Base-by-base conservation (phyloP, 2,113 vertebrate genomes). In the Merops nubicus region DNA sequence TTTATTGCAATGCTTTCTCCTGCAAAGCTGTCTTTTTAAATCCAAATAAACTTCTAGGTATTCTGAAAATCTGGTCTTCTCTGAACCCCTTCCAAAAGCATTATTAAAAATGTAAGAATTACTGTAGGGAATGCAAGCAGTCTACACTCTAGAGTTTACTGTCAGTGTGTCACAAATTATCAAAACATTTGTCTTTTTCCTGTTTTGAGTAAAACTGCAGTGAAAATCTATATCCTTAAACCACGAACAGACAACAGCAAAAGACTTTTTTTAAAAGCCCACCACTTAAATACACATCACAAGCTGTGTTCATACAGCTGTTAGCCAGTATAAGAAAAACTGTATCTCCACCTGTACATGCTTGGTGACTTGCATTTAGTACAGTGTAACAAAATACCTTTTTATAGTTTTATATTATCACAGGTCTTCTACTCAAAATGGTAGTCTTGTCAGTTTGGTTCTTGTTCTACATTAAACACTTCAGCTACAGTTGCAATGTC, bases 401-500 rank as follows among this genome's bases (percentile, higher is more conserved):
- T n/a, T n/a, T n/a, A n/a, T n/a, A n/a, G n/a, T n/a, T n/a, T n/a
- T n/a, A n/a, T n/a, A n/a, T n/a, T n/a, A n/a, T n/a, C n/a, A n/a
- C n/a, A n/a, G n/a, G n/a, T n/a, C n/a, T n/a, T n/a, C n/a, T n/a
- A n/a, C n/a, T n/a, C n/a, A n/a, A n/a, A n/a, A n/a, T 5, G 1
- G 11, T 9, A 31, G 4, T 36, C 89, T 62, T 68, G 48, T 53
- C 48, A 88, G 48, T 65, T 89, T 2, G 3, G 48, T 68, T 89
- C 62, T 31, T 62, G 48, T 38, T 78, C 73, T 56, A n/a, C 75
- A 43, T 62, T 45, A 89, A 93, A 86, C 31, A 48, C 38, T 56
- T 81, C 50, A n/a, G 83, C 76, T 68, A 42, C 31, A 81, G 43
- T 34, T 72, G 68, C 93, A 96, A 95, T 91, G 92, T 95, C 92